Percentiles rank a stretch among this genome's conserved stretches.
Evolutionary conservation across 2,113 vertebrate species (phyloP).

Genomic region (Gopherus evgoodei): DNA sequence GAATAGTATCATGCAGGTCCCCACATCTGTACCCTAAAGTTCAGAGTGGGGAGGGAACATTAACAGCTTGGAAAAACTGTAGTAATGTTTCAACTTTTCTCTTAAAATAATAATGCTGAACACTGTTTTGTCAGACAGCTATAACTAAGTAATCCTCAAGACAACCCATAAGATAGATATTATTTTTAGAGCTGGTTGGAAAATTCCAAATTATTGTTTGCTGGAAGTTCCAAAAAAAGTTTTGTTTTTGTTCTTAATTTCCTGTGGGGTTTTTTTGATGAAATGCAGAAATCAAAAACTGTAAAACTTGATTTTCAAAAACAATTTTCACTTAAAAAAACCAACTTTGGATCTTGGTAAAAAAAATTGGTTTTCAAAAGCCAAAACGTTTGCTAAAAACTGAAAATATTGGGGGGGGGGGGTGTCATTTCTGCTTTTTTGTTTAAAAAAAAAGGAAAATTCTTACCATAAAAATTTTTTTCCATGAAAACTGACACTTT

Average conservation of each 20-base stretch:
- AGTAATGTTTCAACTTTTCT: not conserved
- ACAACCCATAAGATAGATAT: not conserved
- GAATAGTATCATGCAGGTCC: too few species aligned
- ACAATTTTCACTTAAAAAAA: not conserved
- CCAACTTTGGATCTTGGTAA: not conserved
- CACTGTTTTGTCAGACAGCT: not conserved
- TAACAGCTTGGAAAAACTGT: not conserved
- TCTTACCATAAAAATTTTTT: not conserved
- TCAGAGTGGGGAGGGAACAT: too few species aligned
- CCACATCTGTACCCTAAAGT: too few species aligned
- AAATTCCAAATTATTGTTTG: not conserved
- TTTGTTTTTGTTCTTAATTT: not conserved
- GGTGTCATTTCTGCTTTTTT: not conserved
- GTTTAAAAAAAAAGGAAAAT: not conserved
- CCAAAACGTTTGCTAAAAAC: not conserved
- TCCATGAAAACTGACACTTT: not conserved
- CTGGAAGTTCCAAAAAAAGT: not conserved
- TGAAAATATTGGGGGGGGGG: not conserved
- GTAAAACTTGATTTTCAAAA: not conserved
- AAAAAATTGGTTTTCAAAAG: not conserved
- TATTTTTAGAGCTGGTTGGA: not conserved
- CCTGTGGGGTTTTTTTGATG: not conserved
- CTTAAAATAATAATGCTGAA: not conserved
- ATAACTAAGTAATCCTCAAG: not conserved
- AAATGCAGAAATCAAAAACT: not conserved